Conservation (phyloP, 2,888 invertebrate species). For the Pomacea canaliculata region DNA sequence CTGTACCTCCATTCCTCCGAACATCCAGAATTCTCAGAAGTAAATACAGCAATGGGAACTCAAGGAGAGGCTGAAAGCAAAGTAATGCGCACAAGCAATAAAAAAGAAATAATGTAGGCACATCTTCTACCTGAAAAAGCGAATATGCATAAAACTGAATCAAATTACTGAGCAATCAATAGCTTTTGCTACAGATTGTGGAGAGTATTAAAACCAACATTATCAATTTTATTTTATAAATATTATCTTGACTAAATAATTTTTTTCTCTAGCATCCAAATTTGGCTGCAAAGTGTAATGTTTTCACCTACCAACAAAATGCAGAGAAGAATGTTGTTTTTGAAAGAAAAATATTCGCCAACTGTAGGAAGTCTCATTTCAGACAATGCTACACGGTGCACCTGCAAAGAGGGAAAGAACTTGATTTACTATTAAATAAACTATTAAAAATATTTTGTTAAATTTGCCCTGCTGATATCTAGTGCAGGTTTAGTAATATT, state of each 20-base stretch:
- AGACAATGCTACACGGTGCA: constrained; percentile 41
- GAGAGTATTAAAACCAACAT: too few species aligned
- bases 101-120: neutral
- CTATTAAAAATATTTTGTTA: too few species aligned
- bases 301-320: constrained; percentile 47
- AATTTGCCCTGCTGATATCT: too few species aligned
- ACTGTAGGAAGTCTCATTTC: constrained; percentile 31
- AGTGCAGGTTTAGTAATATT: too few species aligned
- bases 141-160: too few species aligned
- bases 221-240: too few species aligned
- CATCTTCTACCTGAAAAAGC: too few species aligned
- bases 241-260: too few species aligned
- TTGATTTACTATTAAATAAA: too few species aligned
- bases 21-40: constrained; percentile 57
- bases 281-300: neutral
- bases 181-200: too few species aligned
- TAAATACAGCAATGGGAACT: constrained; percentile 45
- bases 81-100: neutral
- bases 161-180: too few species aligned
- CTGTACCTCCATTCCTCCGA: constrained; percentile 49
- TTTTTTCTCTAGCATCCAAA: neutral
- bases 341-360: constrained; percentile 57
- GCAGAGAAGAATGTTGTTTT: constrained; percentile 49
- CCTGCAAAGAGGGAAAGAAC: constrained; percentile 37
- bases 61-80: constrained; percentile 47